Evolutionary conservation across 2,797 vertebrate genomes (phyloP).

Genomic region (Bradypodion pumilum): DNA sequence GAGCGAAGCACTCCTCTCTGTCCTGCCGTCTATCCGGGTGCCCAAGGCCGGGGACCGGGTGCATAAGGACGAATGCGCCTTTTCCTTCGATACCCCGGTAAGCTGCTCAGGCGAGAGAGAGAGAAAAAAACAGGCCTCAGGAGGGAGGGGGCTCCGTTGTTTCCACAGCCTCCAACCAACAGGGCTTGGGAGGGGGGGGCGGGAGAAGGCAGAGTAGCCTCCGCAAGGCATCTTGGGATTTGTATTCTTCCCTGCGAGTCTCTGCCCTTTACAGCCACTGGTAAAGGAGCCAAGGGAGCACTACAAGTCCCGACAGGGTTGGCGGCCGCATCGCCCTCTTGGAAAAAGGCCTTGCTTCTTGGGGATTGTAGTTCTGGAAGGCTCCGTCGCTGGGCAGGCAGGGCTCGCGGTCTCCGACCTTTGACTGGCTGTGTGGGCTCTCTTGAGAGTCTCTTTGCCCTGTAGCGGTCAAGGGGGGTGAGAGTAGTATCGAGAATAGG

Average conservation of each 20-base stretch:
- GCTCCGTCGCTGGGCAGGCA: neutral
- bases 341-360: neutral
- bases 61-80: conserved; percentile 99
- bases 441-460: too few relatives aligned
- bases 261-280: fast-evolving
- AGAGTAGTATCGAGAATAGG: neutral
- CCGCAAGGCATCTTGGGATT: conserved; percentile 11
- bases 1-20: conserved; percentile 93
- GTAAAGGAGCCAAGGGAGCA: neutral
- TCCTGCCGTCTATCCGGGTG: conserved; percentile 93
- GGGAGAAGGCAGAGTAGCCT: conserved; percentile 13
- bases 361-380: conserved; percentile 1
- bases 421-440: too few relatives aligned
- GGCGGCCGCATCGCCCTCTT: neutral
- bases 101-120: conserved; percentile 60
- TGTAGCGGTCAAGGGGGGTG: too few relatives aligned
- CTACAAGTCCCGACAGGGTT: conserved; percentile 2
- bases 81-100: conserved; percentile 96
- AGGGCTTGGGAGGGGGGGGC: neutral
- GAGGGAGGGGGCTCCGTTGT: neutral
- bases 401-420: too few relatives aligned
- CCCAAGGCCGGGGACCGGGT: conserved; percentile 96
- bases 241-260: neutral
- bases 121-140: neutral
- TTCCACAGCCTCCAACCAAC: conserved; percentile 27